A percentile compares a stretch with the other conserved stretches of the same genome.
Conservation (phyloP, 2,797 vertebrate genomes). For the Sebastes iracundus region DNA sequence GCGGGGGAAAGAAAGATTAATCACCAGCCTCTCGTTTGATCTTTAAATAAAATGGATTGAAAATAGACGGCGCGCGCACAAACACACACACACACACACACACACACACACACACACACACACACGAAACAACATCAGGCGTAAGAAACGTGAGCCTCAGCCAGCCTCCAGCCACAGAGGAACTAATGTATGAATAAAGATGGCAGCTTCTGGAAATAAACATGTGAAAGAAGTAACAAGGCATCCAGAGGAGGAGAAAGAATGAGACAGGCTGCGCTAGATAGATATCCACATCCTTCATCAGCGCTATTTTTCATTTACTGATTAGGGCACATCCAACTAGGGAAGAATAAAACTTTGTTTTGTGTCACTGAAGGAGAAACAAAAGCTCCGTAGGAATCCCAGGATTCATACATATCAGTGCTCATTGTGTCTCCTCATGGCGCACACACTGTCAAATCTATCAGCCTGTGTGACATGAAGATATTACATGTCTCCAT, state of each 20-base stretch:
- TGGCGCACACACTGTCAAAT: constrained; percentile 49
- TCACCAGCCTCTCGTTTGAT: constrained; percentile 84
- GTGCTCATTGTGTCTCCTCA: constrained; percentile 42
- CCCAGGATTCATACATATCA: constrained; percentile 11
- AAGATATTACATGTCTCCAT: constrained; percentile 70
- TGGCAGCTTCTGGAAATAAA: constrained; percentile 80
- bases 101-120: background rate
- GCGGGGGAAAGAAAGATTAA: constrained; percentile 79
- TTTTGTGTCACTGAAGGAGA: constrained; percentile 6
- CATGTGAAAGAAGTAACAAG: constrained; percentile 67
- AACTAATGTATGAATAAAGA: constrained; percentile 80
- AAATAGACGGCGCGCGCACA: constrained; percentile 61
- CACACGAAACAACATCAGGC: constrained; percentile 26
- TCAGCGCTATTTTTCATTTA: constrained; percentile 25
- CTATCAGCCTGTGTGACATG: constrained; percentile 55
- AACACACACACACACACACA: too few relatives aligned
- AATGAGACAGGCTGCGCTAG: constrained; percentile 38
- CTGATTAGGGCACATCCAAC: constrained; percentile 15
- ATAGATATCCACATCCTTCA: constrained; percentile 45
- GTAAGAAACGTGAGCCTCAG: constrained; percentile 59
- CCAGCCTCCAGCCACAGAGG: constrained; percentile 75
- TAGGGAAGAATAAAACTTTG: constrained; percentile 7
- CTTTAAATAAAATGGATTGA: constrained; percentile 85
- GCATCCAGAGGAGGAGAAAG: constrained; percentile 38
- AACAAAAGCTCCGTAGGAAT: constrained; percentile 8